These are phyloP conservation scores for Leptestheria dahalacensis DNA, from an alignment of 1,140 invertebrate species.

Conservation along the genomic window DNA sequence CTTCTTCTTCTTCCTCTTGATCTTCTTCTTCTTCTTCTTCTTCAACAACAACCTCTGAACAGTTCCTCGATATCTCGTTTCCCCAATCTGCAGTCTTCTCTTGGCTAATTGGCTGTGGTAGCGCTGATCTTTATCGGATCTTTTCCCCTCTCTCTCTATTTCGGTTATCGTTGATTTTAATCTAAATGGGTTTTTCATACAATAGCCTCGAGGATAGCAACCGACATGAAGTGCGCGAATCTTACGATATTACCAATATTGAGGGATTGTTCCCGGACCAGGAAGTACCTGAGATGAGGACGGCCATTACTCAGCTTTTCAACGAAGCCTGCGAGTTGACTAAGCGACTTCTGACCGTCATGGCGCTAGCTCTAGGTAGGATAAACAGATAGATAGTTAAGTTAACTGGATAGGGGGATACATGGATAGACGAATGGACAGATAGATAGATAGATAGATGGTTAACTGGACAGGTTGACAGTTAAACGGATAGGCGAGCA, in stretches of 20 bases:
- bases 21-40: not conserved
- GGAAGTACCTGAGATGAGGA: conserved; percentile 9
- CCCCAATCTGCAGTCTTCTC: too few species aligned
- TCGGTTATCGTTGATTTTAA: not conserved
- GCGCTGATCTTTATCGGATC: too few species aligned
- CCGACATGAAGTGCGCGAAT: conserved; percentile 11
- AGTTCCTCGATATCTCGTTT: too few species aligned
- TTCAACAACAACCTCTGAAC: too few species aligned
- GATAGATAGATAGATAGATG: too few species aligned
- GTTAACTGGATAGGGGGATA: not conserved
- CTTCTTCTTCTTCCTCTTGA: not conserved
- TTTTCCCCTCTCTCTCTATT: too few species aligned
- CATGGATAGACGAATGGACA: too few species aligned
- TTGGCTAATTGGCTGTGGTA: too few species aligned
- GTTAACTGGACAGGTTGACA: too few species aligned
- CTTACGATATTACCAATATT: conserved; percentile 9
- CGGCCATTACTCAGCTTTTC: not conserved
- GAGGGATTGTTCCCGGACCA: conserved; percentile 4
- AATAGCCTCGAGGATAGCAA: conserved; percentile 8
- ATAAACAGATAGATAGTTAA: not conserved
- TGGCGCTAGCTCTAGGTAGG: conserved; percentile 12
- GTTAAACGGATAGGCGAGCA: too few species aligned
- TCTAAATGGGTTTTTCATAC: not conserved
- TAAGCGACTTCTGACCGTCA: not conserved
- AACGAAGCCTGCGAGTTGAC: not conserved